A percentile compares a stretch with the other conserved stretches of the same genome.
These are phyloP conservation scores for Parotia lawesii DNA, from an alignment of 2,113 vertebrate species.

Conservation along the genomic window DNA sequence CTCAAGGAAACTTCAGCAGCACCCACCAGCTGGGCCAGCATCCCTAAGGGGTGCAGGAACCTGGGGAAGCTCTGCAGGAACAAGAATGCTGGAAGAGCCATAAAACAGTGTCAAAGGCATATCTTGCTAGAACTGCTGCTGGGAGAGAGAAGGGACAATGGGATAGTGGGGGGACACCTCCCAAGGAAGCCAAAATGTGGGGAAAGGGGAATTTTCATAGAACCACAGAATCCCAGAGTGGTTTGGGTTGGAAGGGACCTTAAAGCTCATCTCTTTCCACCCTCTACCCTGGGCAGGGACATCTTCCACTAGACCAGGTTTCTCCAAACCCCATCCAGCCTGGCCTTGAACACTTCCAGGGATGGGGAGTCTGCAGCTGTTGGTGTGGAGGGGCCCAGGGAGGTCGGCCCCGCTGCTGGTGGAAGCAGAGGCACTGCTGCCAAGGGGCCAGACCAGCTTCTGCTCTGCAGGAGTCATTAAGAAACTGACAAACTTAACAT, in stretches of 20 bases:
- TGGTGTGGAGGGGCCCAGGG: neutral
- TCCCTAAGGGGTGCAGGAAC: fast-evolving
- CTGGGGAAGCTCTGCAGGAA: neutral
- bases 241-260: neutral
- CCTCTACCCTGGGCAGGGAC: neutral
- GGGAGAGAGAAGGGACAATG: neutral
- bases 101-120: fast-evolving
- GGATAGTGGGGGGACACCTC: fast-evolving
- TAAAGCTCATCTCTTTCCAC: neutral
- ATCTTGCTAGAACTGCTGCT: neutral
- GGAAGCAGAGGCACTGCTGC: fast-evolving
- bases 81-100: neutral
- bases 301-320: neutral
- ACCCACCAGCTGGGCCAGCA: neutral
- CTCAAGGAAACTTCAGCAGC: neutral
- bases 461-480: neutral
- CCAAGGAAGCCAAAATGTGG: neutral
- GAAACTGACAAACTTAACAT: fast-evolving
- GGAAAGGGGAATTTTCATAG: neutral
- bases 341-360: neutral
- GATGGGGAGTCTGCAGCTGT: neutral
- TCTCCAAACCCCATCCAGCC: neutral
- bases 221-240: neutral
- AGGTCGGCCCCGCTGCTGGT: fast-evolving
- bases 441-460: fast-evolving